phyloP scores from a whole-genome alignment of 2,113 vertebrate genomes.

The Bolborhynchus lineola region DNA sequence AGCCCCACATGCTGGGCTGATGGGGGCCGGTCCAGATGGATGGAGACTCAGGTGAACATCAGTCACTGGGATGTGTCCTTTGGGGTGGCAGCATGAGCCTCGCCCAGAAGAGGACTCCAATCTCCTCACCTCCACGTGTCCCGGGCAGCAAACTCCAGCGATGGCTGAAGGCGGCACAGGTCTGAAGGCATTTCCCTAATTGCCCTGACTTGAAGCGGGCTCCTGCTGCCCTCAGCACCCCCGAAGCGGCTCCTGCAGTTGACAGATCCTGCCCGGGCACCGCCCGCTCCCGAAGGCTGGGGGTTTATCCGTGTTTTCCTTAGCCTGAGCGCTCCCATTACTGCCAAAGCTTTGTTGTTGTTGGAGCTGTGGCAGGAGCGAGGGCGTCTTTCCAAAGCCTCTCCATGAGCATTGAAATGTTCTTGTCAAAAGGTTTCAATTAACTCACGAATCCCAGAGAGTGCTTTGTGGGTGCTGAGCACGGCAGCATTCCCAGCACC shows the following conservation, averaged over 20 bases:
- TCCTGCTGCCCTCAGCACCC: neutral
- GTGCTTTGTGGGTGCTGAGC: neutral
- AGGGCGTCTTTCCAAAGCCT: constrained; percentile 13
- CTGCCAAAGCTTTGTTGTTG: constrained; percentile 55
- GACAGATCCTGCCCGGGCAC: neutral
- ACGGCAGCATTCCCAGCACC: rapidly evolving
- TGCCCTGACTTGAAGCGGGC: rapidly evolving
- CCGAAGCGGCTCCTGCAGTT: rapidly evolving
- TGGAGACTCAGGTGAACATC: neutral
- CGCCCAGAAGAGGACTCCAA: neutral
- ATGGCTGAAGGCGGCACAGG: rapidly evolving
- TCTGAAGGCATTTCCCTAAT: neutral
- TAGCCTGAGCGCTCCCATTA: constrained; percentile 36
- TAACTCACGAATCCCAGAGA: neutral
- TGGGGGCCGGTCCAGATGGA: neutral
- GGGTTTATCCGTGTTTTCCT: constrained; percentile 32
- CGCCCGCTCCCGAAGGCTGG: neutral
- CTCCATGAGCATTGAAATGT: neutral
- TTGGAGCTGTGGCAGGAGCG: neutral
- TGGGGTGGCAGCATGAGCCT: neutral
- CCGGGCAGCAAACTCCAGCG: neutral
- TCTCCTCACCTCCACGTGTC: neutral
- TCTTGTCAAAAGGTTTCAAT: neutral
- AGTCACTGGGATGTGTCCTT: neutral
- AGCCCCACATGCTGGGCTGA: rapidly evolving